phyloP scores from a whole-genome alignment of 2,888 invertebrate genomes.

The Willowsia nigromaculata region DNA sequence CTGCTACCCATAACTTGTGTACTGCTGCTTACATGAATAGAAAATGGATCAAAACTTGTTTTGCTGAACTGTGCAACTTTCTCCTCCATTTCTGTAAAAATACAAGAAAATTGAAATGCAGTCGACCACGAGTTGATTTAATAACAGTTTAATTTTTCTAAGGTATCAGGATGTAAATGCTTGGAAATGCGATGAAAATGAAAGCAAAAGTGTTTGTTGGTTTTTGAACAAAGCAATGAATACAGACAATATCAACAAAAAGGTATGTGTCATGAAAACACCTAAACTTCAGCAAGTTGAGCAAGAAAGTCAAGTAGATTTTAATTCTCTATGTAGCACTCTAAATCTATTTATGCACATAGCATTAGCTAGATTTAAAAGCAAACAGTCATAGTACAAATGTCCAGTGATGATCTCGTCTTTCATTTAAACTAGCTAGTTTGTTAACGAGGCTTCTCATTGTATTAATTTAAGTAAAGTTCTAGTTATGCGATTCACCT shows the following conservation, averaged over 20 bases:
- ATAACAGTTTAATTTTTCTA: slow-evolving; percentile 38
- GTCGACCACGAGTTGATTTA: neutral
- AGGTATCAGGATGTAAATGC: slow-evolving; percentile 22
- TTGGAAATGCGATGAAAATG: neutral
- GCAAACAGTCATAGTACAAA: too few species aligned
- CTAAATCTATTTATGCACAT: too few species aligned
- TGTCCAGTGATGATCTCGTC: too few species aligned
- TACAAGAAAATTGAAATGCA: slow-evolving; percentile 12
- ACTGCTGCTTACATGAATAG: neutral
- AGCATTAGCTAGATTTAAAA: too few species aligned
- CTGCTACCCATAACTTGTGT: slow-evolving; percentile 30
- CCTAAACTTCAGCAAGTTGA: too few species aligned
- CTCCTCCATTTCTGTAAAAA: neutral
- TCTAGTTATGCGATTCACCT: too few species aligned
- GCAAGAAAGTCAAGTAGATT: too few species aligned
- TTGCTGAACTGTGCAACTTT: neutral
- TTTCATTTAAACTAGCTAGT: too few species aligned
- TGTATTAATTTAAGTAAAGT: too few species aligned
- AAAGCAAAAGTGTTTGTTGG: slow-evolving; percentile 5
- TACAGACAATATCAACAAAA: neutral
- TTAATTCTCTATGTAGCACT: too few species aligned
- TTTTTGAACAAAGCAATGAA: neutral
- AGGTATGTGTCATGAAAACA: neutral
- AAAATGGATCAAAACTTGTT: neutral
- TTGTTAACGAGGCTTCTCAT: too few species aligned